These are phyloP conservation scores for Lampris incognitus DNA, from an alignment of 2,113 vertebrate genomes.

Conservation along the genomic window DNA sequence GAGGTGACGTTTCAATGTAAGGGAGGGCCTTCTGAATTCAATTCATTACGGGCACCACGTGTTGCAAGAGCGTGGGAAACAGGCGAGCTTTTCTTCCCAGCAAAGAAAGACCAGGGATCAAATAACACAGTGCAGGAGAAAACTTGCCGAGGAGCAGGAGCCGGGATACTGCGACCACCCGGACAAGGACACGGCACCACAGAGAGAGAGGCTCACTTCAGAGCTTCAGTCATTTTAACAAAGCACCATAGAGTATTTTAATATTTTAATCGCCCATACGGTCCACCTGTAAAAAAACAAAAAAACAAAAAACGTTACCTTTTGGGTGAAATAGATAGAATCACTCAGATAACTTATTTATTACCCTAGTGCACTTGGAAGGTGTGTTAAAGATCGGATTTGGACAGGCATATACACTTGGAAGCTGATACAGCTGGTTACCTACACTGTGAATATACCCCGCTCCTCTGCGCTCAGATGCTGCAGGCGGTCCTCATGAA, in stretches of 20 bases:
- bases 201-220: conserved; percentile 45
- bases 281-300: background rate
- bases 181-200: conserved; percentile 62
- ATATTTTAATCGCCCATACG: background rate
- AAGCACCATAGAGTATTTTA: background rate
- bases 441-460: too few relatives aligned
- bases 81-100: conserved; percentile 98
- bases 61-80: conserved; percentile 98
- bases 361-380: too few relatives aligned
- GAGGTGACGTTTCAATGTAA: conserved; percentile 78
- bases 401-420: too few relatives aligned
- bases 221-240: conserved; percentile 51
- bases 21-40: conserved; percentile 88
- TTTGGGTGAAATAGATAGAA: too few relatives aligned
- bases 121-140: conserved; percentile 83
- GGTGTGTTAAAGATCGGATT: too few relatives aligned
- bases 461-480: too few relatives aligned
- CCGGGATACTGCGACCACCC: conserved; percentile 64
- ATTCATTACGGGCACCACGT: conserved; percentile 94
- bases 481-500: too few relatives aligned
- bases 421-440: too few relatives aligned
- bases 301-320: too few relatives aligned
- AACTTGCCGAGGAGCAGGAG: conserved; percentile 67
- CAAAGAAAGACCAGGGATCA: conserved; percentile 88
- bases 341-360: too few relatives aligned